phyloP scores from a whole-genome alignment of 2,113 vertebrate genomes.

The Micronycteris hirsuta region DNA sequence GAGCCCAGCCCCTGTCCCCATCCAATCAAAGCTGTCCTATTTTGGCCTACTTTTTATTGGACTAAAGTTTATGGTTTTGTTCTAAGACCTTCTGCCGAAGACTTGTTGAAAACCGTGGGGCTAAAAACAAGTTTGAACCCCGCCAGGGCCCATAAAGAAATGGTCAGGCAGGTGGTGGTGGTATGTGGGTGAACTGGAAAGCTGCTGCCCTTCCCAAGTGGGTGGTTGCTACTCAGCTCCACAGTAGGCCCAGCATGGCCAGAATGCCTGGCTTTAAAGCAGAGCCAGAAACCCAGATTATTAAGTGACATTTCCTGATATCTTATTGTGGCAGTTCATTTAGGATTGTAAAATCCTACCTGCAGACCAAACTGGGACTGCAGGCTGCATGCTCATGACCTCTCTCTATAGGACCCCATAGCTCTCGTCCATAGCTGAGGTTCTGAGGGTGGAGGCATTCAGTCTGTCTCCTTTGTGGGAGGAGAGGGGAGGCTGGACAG shows the following conservation, averaged over 20 bases:
- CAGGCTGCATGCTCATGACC: neutral
- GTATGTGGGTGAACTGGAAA: neutral
- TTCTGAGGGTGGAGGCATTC: rapidly evolving
- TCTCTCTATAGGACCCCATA: neutral
- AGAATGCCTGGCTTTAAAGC: neutral
- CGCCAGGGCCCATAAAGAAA: neutral
- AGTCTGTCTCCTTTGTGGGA: neutral
- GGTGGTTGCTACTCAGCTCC: neutral
- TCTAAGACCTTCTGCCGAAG: neutral
- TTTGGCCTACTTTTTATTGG: neutral
- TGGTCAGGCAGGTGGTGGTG: neutral
- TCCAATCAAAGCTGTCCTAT: neutral
- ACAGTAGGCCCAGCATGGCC: rapidly evolving
- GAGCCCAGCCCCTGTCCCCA: no score
- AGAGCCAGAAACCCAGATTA: neutral
- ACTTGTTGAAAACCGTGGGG: neutral
- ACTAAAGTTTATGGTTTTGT: neutral
- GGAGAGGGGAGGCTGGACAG: no score
- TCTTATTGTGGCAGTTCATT: neutral
- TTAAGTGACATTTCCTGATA: neutral
- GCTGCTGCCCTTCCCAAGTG: neutral
- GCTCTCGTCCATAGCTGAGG: rapidly evolving
- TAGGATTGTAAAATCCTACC: neutral
- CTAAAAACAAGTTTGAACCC: neutral
- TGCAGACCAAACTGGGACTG: neutral